Conservation (phyloP, 2,888 invertebrate species). For the Sarcophaga carnaria region DNA sequence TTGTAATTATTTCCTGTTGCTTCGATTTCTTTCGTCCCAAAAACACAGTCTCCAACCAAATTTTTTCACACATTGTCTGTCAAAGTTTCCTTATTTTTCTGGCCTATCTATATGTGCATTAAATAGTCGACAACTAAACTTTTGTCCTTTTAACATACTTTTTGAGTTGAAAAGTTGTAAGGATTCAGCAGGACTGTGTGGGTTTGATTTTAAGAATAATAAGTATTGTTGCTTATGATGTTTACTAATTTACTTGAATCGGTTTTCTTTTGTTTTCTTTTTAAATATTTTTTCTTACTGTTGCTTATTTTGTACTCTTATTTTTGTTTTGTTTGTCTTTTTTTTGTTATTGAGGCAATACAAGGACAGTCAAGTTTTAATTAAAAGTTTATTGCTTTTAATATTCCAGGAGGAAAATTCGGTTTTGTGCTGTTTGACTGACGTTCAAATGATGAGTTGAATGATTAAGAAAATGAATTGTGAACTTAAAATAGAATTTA, state of each 20-base stretch:
- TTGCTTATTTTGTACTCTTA: neutral
- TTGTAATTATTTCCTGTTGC: slow-evolving; percentile 51
- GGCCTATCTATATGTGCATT: no score
- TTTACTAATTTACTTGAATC: slow-evolving; percentile 22
- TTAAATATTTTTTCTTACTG: neutral
- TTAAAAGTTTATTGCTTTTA: slow-evolving; percentile 65
- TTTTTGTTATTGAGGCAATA: slow-evolving; percentile 40
- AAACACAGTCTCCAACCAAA: neutral
- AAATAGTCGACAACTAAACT: no score
- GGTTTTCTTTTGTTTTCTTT: neutral
- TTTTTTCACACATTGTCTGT: no score
- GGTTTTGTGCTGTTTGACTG: slow-evolving; percentile 18
- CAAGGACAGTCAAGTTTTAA: slow-evolving; percentile 49
- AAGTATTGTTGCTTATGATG: slow-evolving; percentile 41
- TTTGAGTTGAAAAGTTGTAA: no score
- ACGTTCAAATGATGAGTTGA: slow-evolving; percentile 2
- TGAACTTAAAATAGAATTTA: slow-evolving; percentile 9
- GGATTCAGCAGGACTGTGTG: no score
- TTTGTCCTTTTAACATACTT: no score
- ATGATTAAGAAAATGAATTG: slow-evolving; percentile 1
- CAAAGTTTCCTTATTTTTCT: no score
- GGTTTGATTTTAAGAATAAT: neutral
- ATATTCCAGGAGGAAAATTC: slow-evolving; percentile 13
- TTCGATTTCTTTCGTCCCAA: neutral
- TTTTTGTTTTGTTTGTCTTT: slow-evolving; percentile 10